phyloP scores from a whole-genome alignment of 2,797 vertebrate genomes.

The Furcifer pardalis region DNA sequence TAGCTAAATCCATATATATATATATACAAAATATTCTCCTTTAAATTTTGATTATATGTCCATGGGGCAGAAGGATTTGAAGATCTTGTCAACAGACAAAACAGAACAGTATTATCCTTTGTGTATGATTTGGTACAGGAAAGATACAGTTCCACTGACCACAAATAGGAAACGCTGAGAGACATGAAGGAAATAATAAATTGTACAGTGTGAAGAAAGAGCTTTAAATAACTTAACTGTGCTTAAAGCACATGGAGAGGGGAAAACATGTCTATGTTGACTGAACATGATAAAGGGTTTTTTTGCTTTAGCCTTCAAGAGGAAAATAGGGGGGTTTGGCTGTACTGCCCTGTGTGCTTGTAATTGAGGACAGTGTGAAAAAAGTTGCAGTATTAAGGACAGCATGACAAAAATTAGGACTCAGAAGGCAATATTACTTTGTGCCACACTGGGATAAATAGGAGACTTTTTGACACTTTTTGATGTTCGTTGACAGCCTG shows the following conservation, averaged over 20 bases:
- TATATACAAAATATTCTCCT: conserved; percentile 51
- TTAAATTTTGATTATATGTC: conserved; percentile 64
- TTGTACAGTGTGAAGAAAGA: conserved; percentile 42
- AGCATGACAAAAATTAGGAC: not conserved
- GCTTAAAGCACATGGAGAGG: conserved; percentile 33
- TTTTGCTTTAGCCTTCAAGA: conserved; percentile 51
- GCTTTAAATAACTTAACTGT: conserved; percentile 49
- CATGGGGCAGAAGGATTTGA: conserved; percentile 58
- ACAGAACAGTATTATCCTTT: conserved; percentile 53
- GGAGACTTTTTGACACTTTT: not conserved
- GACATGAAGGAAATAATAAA: conserved; percentile 45
- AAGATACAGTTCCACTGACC: conserved; percentile 47
- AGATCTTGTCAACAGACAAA: conserved; percentile 68
- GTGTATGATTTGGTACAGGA: conserved; percentile 35
- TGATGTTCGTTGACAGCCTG: not conserved
- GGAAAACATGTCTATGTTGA: conserved; percentile 26
- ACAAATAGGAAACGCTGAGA: conserved; percentile 56
- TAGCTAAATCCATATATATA: conserved; percentile 61
- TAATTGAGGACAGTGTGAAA: too few species aligned
- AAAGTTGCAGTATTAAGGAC: not conserved
- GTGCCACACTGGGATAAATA: not conserved
- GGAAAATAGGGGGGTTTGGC: conserved; percentile 14
- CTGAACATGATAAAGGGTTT: conserved; percentile 32
- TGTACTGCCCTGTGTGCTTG: not conserved
- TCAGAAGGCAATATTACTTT: not conserved